phyloP scores from a whole-genome alignment of 1,140 invertebrate species.

The Tribolium madens region DNA sequence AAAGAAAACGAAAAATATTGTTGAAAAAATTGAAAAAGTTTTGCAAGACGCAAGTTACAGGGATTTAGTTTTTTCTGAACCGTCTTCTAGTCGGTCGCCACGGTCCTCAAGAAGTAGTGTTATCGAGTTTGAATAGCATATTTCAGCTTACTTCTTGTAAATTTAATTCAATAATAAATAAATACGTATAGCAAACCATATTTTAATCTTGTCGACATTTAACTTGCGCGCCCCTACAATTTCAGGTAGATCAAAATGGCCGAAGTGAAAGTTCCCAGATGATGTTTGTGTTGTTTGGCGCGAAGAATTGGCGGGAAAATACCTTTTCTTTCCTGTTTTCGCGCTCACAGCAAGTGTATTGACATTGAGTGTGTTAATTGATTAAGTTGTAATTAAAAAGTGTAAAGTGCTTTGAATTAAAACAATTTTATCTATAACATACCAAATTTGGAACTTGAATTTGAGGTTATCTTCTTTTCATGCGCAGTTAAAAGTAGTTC shows the following conservation, averaged over 20 bases:
- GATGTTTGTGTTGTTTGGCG: neutral
- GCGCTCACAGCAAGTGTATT: neutral
- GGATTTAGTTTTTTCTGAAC: slow-evolving; percentile 57
- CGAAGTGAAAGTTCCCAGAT: neutral
- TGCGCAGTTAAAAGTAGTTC: slow-evolving; percentile 18
- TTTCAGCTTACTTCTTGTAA: neutral
- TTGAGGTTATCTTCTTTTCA: slow-evolving; percentile 11
- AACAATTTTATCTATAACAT: neutral
- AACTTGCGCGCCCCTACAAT: neutral
- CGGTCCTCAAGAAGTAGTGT: slow-evolving; percentile 60
- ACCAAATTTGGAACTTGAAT: neutral
- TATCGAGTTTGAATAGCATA: slow-evolving; percentile 54
- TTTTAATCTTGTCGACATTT: no score
- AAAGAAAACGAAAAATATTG: slow-evolving; percentile 54
- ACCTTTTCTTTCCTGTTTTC: neutral
- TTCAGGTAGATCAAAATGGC: no score
- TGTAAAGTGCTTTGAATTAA: neutral
- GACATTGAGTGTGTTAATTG: neutral
- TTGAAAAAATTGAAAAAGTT: slow-evolving; percentile 57
- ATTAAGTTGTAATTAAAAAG: neutral
- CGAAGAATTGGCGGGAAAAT: slow-evolving; percentile 5
- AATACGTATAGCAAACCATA: no score
- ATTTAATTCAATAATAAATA: no score
- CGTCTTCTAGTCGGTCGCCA: slow-evolving; percentile 50
- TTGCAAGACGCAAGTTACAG: slow-evolving; percentile 54